phyloP scores from a whole-genome alignment of 2,797 vertebrate genomes.

The Trematocara caparti region DNA sequence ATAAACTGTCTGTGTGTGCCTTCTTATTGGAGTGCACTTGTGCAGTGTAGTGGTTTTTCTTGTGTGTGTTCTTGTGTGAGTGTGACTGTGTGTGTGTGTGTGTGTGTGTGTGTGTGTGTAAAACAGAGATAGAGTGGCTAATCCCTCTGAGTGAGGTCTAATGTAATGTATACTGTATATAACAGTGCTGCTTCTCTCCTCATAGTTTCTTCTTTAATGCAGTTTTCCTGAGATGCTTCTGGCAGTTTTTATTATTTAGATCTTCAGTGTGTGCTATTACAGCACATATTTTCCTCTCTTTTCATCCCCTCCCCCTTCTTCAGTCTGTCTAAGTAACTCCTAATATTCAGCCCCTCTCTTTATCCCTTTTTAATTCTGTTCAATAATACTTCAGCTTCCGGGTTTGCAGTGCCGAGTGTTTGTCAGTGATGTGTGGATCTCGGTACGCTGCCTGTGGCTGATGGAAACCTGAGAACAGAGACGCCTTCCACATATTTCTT shows the following conservation, averaged over 20 bases:
- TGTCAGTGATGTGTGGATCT: background rate
- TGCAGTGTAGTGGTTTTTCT: background rate
- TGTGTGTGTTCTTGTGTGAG: background rate
- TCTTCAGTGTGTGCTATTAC: background rate
- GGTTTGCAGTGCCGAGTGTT: slow-evolving; percentile 5
- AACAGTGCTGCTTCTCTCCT: background rate
- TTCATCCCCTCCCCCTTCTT: background rate
- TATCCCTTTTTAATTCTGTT: slow-evolving; percentile 9
- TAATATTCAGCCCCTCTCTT: background rate
- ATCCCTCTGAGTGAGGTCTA: slow-evolving; percentile 7
- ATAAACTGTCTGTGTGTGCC: background rate
- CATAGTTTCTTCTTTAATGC: background rate
- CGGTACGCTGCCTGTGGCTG: slow-evolving; percentile 3
- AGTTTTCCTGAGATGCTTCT: slow-evolving; percentile 6
- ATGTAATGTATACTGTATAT: slow-evolving; percentile 32
- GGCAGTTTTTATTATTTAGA: background rate
- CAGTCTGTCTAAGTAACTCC: background rate
- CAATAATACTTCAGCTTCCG: slow-evolving; percentile 21
- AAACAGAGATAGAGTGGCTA: background rate
- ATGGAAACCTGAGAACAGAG: slow-evolving; percentile 9
- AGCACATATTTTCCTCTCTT: background rate
- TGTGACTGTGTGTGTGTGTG: background rate
- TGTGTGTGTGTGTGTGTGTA: background rate
- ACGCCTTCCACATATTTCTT: slow-evolving; percentile 15
- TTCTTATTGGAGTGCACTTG: background rate